A percentile compares a stretch with the other conserved stretches of the same genome.
These are phyloP conservation scores for Drosophila flavopinicola DNA, from an alignment of 2,888 invertebrate genomes.

Conservation along the genomic window DNA sequence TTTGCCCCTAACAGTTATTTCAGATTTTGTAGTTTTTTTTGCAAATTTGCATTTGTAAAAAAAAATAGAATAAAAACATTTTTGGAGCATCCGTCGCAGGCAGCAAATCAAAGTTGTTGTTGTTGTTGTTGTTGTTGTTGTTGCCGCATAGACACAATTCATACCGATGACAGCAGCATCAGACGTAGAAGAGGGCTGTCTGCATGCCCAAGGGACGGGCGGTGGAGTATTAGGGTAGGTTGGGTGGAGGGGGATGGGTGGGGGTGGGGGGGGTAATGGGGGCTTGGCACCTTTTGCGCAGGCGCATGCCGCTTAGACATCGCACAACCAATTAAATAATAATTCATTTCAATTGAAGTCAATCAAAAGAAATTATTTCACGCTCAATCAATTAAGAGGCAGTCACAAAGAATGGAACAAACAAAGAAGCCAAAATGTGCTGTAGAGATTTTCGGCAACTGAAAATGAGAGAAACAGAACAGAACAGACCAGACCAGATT, in stretches of 20 bases:
- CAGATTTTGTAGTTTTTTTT: constrained; percentile 20
- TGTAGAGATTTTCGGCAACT: constrained; percentile 22
- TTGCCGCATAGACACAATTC: constrained; percentile 58
- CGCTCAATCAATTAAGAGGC: constrained; percentile 77
- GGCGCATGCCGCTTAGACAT: constrained; percentile 57
- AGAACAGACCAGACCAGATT: constrained; percentile 9
- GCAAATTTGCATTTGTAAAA: constrained; percentile 52
- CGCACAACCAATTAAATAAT: constrained; percentile 75
- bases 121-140: constrained; percentile 31
- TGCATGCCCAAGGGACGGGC: too few relatives aligned
- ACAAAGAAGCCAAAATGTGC: constrained; percentile 21
- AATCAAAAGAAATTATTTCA: constrained; percentile 81
- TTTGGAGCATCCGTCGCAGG: constrained; percentile 37
- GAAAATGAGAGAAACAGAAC: background rate
- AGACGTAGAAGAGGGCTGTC: background rate
- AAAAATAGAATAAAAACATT: constrained; percentile 11
- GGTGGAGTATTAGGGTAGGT: too few relatives aligned
- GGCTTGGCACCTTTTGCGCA: constrained; percentile 44
- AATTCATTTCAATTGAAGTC: constrained; percentile 81
- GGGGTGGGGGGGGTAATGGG: background rate
- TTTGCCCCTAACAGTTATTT: background rate
- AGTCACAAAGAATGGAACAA: constrained; percentile 17
- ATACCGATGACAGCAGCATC: constrained; percentile 20
- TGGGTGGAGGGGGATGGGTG: background rate
- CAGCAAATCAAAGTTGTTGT: constrained; percentile 52